Base-by-base conservation (phyloP, 2,888 invertebrate species). In the Perdita meconis region DNA sequence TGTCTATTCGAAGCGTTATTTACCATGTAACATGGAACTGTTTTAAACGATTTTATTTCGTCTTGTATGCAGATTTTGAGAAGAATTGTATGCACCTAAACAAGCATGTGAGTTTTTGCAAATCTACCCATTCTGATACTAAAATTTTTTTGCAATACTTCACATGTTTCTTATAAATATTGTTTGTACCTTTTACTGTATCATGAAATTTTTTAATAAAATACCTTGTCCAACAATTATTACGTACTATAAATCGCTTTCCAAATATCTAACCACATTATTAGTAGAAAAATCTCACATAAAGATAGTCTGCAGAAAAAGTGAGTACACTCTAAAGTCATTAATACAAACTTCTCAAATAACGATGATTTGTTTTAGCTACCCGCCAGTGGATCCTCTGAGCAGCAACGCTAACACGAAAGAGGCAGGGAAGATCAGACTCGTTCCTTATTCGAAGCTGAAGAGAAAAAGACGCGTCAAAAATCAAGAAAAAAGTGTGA, bases 301-400 rank as follows among this genome's bases (percentile, higher is more conserved):
- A 36, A 42, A 16, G n/a, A 13, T 40, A 5, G 13, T 66, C 1
- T 47, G 30, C 22, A 16, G 34, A 63, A 16, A 26, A 83, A 80
- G 82, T 82, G 80, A 82, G 83, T 82, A 76, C 68, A 50, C 44
- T 40, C 50, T 19, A 10, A 47, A 47, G 19, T 10, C 47, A 47
- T 10, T 19, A 19, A 19, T 47, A 47, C 36, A 26, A 66, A 57
- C 10, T 47, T 47, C 19, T 47, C 47, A 55, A 51, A 30, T 72
- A 42, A 12, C 22, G 19, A 47, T 64, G n/a, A 12, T 79, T 3
- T 82, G 82, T 82, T 82, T 77, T 82, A 82, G 82, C 47, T 73
- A 24, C 12, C 57, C 57, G 13, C 2, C 34, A 2, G 1, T 50
- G 80, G 83, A 82, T n/a, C 80, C 73, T 0, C 40, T 80, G 22